Conservation (phyloP, 2,888 invertebrate genomes). For the Bombylius major region DNA sequence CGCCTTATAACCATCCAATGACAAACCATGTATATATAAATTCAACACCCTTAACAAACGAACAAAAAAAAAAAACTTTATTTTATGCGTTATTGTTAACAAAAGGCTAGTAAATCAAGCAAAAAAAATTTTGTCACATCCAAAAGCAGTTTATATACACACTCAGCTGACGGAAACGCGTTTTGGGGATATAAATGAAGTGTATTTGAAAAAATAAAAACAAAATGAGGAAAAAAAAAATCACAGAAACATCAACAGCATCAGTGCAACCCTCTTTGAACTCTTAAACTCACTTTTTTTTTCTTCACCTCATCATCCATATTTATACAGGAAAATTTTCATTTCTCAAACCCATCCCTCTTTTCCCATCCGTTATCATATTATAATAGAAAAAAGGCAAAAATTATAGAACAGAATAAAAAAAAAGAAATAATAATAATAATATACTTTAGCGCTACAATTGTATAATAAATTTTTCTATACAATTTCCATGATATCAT, state of each 20-base stretch:
- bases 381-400: background rate
- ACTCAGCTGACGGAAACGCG: slow-evolving; percentile 6
- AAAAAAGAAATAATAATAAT: too few species aligned
- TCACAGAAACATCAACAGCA: too few species aligned
- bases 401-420: background rate
- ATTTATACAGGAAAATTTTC: too few species aligned
- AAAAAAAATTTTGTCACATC: slow-evolving; percentile 7
- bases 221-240: background rate
- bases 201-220: slow-evolving; percentile 1
- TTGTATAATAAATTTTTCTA: background rate
- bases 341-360: background rate
- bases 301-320: too few species aligned
- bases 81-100: background rate
- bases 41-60: background rate
- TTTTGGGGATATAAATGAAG: background rate
- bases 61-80: too few species aligned
- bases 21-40: background rate
- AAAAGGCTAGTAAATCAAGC: slow-evolving; percentile 5
- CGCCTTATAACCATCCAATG: background rate
- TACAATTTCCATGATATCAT: background rate
- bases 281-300: too few species aligned
- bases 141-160: slow-evolving; percentile 7
- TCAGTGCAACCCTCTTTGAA: too few species aligned
- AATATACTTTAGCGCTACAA: too few species aligned
- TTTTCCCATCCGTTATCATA: background rate